A percentile compares a stretch with the other conserved stretches of the same genome.
These are phyloP conservation scores for Dryococelus australis DNA, from an alignment of 2,888 invertebrate genomes.

Conservation along the genomic window DNA sequence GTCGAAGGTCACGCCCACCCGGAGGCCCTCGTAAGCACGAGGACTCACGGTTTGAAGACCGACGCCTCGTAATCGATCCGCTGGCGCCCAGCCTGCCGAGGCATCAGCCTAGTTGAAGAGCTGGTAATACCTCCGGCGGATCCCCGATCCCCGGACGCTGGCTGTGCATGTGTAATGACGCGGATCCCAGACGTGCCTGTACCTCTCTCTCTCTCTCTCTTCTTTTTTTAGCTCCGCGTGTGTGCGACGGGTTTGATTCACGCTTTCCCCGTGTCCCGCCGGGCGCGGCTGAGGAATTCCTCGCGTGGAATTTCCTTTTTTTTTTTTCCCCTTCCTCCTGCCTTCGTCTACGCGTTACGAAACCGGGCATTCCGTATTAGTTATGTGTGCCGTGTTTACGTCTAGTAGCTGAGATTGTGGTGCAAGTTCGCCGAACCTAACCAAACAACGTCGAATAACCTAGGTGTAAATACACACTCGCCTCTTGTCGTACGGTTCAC, in stretches of 20 bases:
- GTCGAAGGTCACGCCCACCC: no score
- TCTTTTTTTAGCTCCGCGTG: neutral
- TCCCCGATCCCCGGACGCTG: neutral
- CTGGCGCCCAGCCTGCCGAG: neutral
- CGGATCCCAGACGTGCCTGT: neutral
- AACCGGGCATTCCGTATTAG: neutral
- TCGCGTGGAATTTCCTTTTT: neutral
- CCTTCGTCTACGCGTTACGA: neutral
- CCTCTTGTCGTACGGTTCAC: no score
- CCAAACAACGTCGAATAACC: no score
- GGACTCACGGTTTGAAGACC: neutral
- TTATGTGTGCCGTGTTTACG: no score
- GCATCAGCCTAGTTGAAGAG: neutral
- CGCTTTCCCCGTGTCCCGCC: neutral
- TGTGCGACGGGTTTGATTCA: neutral
- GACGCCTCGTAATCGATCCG: neutral
- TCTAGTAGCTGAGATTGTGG: no score
- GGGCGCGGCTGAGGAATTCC: neutral
- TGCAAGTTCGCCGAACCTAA: no score
- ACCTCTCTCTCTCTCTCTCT: neutral
- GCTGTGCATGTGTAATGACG: neutral
- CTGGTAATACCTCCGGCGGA: neutral
- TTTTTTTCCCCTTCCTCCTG: no score
- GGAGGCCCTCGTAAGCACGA: no score
- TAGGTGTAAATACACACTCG: no score